Percentiles rank a stretch among this genome's conserved stretches.
Evolutionary conservation across 2,888 invertebrate genomes (phyloP).

Genomic region (Microctonus brassicae): DNA sequence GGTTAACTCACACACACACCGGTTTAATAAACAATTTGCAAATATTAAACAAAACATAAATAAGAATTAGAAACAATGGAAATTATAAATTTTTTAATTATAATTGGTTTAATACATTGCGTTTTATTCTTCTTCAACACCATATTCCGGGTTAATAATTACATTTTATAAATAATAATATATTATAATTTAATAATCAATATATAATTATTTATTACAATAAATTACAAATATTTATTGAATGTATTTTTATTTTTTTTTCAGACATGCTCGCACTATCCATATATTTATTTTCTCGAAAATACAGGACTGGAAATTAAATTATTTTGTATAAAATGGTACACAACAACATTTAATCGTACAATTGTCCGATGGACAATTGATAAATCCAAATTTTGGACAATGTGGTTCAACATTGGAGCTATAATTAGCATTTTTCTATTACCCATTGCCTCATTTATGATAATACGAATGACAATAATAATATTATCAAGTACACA

Average conservation of each 20-base stretch:
- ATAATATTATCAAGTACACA: constrained; percentile 52
- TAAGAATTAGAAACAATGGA: too few relatives aligned
- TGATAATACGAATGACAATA: constrained; percentile 66
- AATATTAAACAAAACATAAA: too few relatives aligned
- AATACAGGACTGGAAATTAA: constrained; percentile 83
- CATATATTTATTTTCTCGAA: constrained; percentile 82
- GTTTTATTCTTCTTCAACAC: constrained; percentile 83
- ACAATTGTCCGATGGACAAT: constrained; percentile 82
- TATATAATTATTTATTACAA: background rate
- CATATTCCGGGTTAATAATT: constrained; percentile 80
- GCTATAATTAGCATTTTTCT: constrained; percentile 74
- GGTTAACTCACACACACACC: too few relatives aligned
- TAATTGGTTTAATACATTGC: constrained; percentile 77
- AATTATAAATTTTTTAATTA: constrained; percentile 74
- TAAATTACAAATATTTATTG: constrained; percentile 17
- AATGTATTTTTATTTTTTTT: constrained; percentile 57
- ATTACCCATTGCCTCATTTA: constrained; percentile 75
- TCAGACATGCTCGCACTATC: constrained; percentile 87
- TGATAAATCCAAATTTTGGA: constrained; percentile 74
- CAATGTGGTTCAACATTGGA: constrained; percentile 82
- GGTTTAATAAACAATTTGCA: too few relatives aligned
- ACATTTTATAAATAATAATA: constrained; percentile 19
- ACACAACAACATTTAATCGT: constrained; percentile 84
- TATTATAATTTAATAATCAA: background rate
- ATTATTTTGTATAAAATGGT: constrained; percentile 82